Percentiles rank a stretch among this genome's conserved stretches.
Evolutionary conservation across 2,797 vertebrate genomes (phyloP).

Genomic region (Mus caroli): DNA sequence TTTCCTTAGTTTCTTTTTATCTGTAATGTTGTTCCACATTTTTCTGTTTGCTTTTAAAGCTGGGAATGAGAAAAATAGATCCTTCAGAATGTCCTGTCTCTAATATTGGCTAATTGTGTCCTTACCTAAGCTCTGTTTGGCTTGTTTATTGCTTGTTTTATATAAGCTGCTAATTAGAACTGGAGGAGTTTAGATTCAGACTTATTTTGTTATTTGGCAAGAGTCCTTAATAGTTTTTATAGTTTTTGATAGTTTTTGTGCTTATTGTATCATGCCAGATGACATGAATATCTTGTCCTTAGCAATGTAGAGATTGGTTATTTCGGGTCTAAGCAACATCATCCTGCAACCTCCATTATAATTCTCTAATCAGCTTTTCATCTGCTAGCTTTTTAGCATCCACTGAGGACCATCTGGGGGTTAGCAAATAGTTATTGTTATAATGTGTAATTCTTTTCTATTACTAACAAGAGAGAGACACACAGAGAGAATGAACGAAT

Average conservation of each 20-base stretch:
- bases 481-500: too few species aligned
- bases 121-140: background rate
- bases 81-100: slow-evolving; percentile 16
- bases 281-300: background rate
- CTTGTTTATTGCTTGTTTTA: slow-evolving; percentile 35
- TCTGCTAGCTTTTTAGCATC: background rate
- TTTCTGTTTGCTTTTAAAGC: background rate
- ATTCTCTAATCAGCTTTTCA: background rate
- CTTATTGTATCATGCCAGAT: slow-evolving; percentile 21
- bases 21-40: background rate
- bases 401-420: background rate
- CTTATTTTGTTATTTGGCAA: slow-evolving; percentile 53
- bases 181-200: slow-evolving; percentile 35
- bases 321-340: background rate
- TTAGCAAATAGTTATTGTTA: background rate
- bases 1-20: slow-evolving; percentile 33
- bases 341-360: background rate
- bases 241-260: background rate
- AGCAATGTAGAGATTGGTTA: background rate
- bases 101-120: slow-evolving; percentile 52
- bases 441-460: background rate
- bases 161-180: slow-evolving; percentile 13
- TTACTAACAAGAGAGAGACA: background rate
- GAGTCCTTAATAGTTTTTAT: slow-evolving; percentile 23
- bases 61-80: slow-evolving; percentile 21